Percentiles rank a stretch among this genome's conserved stretches.
phyloP scores from a whole-genome alignment of 2,888 invertebrate genomes.

The Phalangium opilio region DNA sequence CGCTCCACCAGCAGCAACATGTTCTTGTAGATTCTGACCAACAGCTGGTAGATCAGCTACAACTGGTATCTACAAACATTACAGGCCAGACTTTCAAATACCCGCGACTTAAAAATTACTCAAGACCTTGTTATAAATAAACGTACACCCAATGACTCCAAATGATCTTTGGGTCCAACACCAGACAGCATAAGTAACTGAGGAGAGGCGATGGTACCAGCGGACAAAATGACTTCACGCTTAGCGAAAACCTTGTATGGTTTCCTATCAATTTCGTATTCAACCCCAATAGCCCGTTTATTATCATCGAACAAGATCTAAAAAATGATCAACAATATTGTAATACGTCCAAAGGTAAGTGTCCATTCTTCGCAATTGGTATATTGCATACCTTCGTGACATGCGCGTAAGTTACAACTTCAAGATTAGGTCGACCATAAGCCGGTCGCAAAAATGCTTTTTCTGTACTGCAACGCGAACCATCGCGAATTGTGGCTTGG shows the following conservation, averaged over 20 bases:
- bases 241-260: conserved; percentile 25
- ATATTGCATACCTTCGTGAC: conserved; percentile 24
- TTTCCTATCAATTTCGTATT: conserved; percentile 17
- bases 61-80: conserved; percentile 30
- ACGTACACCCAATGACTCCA: conserved; percentile 27
- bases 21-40: conserved; percentile 38
- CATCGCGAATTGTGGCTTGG: conserved; percentile 27
- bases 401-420: conserved; percentile 37
- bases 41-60: conserved; percentile 35
- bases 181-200: conserved; percentile 28
- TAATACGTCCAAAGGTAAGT: too few relatives aligned
- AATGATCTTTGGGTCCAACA: conserved; percentile 29
- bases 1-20: conserved; percentile 29
- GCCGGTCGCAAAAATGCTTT: conserved; percentile 27
- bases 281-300: conserved; percentile 44
- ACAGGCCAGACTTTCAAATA: too few relatives aligned
- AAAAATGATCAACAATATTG: too few relatives aligned
- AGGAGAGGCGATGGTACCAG: conserved; percentile 30
- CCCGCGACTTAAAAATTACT: too few relatives aligned
- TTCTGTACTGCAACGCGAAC: conserved; percentile 29
- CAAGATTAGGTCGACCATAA: conserved; percentile 43
- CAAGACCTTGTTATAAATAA: too few relatives aligned
- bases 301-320: conserved; percentile 49
- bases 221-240: conserved; percentile 21
- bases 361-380: too few relatives aligned